Base-by-base conservation (phyloP, 1,140 invertebrate genomes). In the Drosophila kurseongensis region DNA sequence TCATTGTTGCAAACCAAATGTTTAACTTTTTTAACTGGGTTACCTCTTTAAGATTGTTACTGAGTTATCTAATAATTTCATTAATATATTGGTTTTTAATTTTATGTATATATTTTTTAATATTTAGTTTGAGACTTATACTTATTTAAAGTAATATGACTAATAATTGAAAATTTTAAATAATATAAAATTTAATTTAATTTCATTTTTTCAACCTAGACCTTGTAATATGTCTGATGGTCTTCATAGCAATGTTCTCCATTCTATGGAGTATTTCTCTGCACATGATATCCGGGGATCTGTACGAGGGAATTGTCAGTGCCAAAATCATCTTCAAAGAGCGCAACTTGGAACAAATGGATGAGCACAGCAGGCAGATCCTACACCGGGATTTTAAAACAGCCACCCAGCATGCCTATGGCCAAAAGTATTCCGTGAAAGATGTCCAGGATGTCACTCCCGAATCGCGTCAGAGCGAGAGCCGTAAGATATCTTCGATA, bases 281-380 rank as follows among this genome's bases (percentile, higher is more conserved):
- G 76, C 83, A 83, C 41, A 77, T 91, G 63, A 40, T 91, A 38
- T 89, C 90, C 5, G 80, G 78, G 5, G 90, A 91, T 61, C 72
- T 91, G 56, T 67, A 85, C 16, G 77, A 90, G 72, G 86, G 90
- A 62, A 78, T 91, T 40, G 79, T 91, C 18, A 91, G 90, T 89
- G 86, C 78, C 74, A 91, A 91, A 80, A 51, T 91, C 40, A 62
- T 75, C 48, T 91, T 91, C 51, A 78, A 75, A 38, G 72, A 89
- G 14, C 78, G 90, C 10, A 74, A 90, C 52, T 76, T 81, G 6
- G 69, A 47, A 5, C 67, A 75, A 60, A 78, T 90, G 80, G 78
- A 82, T 27, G 71, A 88, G 5, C 54, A 50, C n/a, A 80, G 81
- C 48, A 88, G 66, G 13, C 60, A 79, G 44, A 85, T 90, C 6